Evolutionary conservation across 2,113 vertebrate species (phyloP), one percentile per base, ranked within the genome.

Genomic region (Scalopus aquaticus): DNA sequence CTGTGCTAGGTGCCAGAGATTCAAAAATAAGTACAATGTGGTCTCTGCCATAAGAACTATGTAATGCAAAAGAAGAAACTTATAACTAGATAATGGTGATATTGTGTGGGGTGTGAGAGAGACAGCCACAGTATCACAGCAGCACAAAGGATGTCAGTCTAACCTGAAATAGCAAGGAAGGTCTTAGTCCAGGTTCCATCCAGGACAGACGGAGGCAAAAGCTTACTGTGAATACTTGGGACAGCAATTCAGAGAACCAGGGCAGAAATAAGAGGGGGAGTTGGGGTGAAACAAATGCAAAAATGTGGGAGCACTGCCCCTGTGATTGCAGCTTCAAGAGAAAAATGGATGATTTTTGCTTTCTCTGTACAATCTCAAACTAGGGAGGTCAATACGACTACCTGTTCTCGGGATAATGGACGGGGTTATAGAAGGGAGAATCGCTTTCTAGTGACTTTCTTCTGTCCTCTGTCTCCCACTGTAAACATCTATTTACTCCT

Each of bases 61-160:
- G 3, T 5, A 91, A 93, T 22, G 28, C 24, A 69, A 46, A 80
- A 93, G 51, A 46, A 91, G 74, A 86, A n/a, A 58, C 10, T 28
- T 12, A 9, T 30, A 46, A n/a, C 17, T 49, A 64, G 26, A 46
- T 19, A n/a, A 62, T 13, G 32, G 13, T 1, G 5, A 51, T 6
- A 26, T 0, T 24, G 54, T 4, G 39, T 15, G 4, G 54, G 32
- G 35, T 16, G 9, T 58, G 62, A 69, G 37, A 20, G 15, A 93
- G 12, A 4, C 2, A 22, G 1, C 0, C 2, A 20, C 1, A 2
- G 9, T 30, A 9, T 51, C 2, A 56, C 0, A 8, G 19, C 16
- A 51, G 16, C 4, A 32, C 10, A 11, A 42, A 76, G 26, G 37
- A 67, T 39, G 3, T 39, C 73, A 8, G 2, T 49, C 2, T 11